These are phyloP conservation scores for Rhinichthys klamathensis DNA, from an alignment of 2,113 vertebrate genomes.

Conservation along the genomic window DNA sequence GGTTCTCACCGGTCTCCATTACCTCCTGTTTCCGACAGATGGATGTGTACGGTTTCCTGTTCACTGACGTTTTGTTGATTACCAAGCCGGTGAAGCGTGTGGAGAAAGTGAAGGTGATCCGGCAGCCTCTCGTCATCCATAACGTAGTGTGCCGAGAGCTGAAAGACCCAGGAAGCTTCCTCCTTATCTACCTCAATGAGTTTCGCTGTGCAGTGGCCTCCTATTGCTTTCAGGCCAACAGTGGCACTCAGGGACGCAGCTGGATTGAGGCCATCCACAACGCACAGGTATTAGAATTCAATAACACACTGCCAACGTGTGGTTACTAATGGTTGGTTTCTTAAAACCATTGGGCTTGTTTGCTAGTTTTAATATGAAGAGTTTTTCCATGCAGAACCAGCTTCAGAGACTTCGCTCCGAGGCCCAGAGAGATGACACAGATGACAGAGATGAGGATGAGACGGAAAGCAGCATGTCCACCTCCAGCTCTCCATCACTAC, in stretches of 20 bases:
- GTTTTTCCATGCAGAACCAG: constrained; percentile 69
- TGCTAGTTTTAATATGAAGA: constrained; percentile 20
- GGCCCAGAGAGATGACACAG: constrained; percentile 43
- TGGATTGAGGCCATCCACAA: constrained; percentile 91
- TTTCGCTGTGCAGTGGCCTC: constrained; percentile 87
- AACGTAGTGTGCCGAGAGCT: constrained; percentile 89
- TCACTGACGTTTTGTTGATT: constrained; percentile 92
- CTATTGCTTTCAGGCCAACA: constrained; percentile 93
- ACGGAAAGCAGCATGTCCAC: constrained; percentile 80
- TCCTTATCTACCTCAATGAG: constrained; percentile 95
- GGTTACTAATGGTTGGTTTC: background rate
- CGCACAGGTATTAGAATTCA: constrained; percentile 80
- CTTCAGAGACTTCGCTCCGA: constrained; percentile 81
- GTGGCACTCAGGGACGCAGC: constrained; percentile 84
- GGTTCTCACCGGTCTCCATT: background rate
- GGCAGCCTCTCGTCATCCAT: constrained; percentile 90
- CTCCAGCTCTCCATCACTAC: constrained; percentile 84
- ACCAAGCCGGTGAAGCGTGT: constrained; percentile 91
- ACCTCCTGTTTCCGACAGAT: constrained; percentile 72
- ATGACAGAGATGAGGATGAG: constrained; percentile 74
- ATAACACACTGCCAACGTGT: background rate
- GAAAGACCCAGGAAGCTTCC: constrained; percentile 91
- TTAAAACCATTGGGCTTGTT: background rate
- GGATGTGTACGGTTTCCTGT: constrained; percentile 96
- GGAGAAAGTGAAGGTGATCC: constrained; percentile 90